Percentiles rank a stretch among this genome's conserved stretches.
phyloP scores from a whole-genome alignment of 2,797 vertebrate species.

The Coilia nasus region DNA sequence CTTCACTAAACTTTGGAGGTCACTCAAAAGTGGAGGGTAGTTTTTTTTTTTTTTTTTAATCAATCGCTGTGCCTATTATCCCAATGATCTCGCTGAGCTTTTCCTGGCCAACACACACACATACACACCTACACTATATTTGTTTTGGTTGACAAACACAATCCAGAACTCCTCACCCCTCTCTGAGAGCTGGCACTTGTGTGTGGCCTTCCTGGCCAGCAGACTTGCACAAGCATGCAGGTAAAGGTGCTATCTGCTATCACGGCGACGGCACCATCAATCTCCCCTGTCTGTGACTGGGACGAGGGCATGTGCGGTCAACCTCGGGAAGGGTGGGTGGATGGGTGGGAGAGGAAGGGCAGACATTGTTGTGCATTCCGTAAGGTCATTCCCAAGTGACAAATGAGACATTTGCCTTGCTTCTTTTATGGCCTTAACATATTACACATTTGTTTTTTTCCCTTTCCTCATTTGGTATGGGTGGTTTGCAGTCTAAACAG shows the following conservation, averaged over 20 bases:
- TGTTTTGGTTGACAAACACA: constrained; percentile 52
- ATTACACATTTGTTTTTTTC: background rate
- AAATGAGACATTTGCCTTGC: constrained; percentile 6
- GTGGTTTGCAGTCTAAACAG: background rate
- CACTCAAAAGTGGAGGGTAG: too few relatives aligned
- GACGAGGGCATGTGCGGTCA: constrained; percentile 13
- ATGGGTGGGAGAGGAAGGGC: background rate
- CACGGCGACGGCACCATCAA: constrained; percentile 32
- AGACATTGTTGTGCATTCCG: background rate
- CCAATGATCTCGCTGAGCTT: background rate
- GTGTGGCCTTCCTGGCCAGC: constrained; percentile 36
- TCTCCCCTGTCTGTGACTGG: constrained; percentile 21
- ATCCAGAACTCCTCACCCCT: constrained; percentile 23
- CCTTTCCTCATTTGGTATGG: background rate
- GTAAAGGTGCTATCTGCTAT: constrained; percentile 44
- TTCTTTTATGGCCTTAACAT: constrained; percentile 21
- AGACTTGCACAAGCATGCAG: constrained; percentile 34
- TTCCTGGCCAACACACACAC: background rate
- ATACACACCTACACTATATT: background rate
- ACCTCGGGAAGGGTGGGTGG: constrained; percentile 18
- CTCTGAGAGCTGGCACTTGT: background rate
- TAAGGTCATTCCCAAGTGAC: background rate
- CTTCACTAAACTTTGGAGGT: background rate
- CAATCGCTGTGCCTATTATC: background rate
- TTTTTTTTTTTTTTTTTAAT: background rate